A percentile compares a stretch with the other conserved stretches of the same genome.
Evolutionary conservation across 1,140 invertebrate genomes (phyloP).

Genomic region (Trichomalopsis sarcophagae): DNA sequence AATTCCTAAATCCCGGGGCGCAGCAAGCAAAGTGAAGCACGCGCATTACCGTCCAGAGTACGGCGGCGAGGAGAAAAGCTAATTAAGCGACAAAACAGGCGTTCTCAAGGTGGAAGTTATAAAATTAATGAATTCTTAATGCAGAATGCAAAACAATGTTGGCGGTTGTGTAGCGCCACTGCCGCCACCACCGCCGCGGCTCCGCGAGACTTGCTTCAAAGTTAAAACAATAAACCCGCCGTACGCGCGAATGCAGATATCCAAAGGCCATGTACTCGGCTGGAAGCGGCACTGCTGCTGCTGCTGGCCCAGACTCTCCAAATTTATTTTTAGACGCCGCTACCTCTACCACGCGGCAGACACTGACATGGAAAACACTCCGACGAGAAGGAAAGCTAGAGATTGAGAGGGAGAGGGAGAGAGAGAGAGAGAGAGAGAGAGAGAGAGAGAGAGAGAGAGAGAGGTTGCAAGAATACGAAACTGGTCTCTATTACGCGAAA

Average conservation of each 20-base stretch:
- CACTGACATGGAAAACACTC: slow-evolving; percentile 50
- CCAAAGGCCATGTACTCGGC: slow-evolving; percentile 47
- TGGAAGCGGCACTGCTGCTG: slow-evolving; percentile 15
- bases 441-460: background rate
- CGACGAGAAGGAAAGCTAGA: background rate
- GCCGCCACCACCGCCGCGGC: background rate
- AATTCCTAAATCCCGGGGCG: background rate
- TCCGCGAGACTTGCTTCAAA: slow-evolving; percentile 28
- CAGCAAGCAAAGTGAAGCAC: background rate
- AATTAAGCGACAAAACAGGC: slow-evolving; percentile 27
- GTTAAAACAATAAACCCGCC: slow-evolving; percentile 51
- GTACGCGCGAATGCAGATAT: slow-evolving; percentile 44
- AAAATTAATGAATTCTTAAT: slow-evolving; percentile 56
- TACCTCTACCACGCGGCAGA: background rate
- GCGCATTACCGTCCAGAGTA: background rate
- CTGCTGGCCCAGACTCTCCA: background rate
- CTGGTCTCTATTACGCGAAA: slow-evolving; percentile 46
- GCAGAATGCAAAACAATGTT: slow-evolving; percentile 58
- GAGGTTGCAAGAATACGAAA: slow-evolving; percentile 35
- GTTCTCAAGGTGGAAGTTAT: slow-evolving; percentile 27
- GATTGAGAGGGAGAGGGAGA: background rate
- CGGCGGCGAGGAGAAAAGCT: background rate
- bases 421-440: slow-evolving; percentile 15
- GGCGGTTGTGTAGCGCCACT: slow-evolving; percentile 26
- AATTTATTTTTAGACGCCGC: slow-evolving; percentile 45